Evolutionary conservation across 2,797 vertebrate species (phyloP).

Genomic region (Galago senegalensis): DNA sequence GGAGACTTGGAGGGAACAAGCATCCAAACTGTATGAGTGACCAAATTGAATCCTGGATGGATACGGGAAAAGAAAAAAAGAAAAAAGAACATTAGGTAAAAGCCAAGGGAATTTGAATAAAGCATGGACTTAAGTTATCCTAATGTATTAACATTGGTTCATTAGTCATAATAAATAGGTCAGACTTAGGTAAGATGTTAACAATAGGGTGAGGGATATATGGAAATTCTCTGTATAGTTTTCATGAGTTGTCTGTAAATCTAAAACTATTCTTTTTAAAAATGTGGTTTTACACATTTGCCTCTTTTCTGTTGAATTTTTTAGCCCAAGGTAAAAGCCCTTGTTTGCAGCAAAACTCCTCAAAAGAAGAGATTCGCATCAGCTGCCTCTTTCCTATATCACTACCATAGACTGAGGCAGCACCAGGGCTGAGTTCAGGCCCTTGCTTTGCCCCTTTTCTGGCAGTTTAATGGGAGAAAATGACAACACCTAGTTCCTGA

Average conservation of each 20-base stretch:
- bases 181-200: not conserved
- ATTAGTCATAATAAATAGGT: not conserved
- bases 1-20: too few species aligned
- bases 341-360: not conserved
- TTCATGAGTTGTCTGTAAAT: not conserved
- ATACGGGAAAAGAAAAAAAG: not conserved
- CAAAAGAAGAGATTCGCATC: too few species aligned
- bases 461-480: not conserved
- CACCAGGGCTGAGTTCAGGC: not conserved
- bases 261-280: not conserved
- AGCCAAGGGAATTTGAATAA: not conserved
- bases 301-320: not conserved
- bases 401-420: not conserved
- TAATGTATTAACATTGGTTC: not conserved
- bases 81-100: not conserved
- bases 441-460: not conserved
- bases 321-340: not conserved
- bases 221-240: not conserved
- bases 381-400: not conserved
- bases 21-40: too few species aligned
- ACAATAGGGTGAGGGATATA: not conserved
- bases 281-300: not conserved
- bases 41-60: not conserved
- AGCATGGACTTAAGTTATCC: not conserved
- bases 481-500: not conserved